A percentile compares a stretch with the other conserved stretches of the same genome.
Conservation (phyloP, 2,113 vertebrate genomes). For the Suncus etruscus region DNA sequence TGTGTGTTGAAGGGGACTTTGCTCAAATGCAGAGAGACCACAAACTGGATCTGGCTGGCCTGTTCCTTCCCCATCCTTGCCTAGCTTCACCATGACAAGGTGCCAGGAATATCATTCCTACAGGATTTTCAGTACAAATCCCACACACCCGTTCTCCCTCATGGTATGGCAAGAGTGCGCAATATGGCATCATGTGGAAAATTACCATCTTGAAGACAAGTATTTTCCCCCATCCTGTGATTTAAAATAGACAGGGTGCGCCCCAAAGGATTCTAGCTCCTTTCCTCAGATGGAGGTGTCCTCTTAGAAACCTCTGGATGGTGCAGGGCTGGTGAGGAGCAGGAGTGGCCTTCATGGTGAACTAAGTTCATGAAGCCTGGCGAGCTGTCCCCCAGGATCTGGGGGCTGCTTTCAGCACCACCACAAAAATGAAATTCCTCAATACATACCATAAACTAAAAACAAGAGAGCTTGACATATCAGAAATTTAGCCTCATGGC, state of each 20-base stretch:
- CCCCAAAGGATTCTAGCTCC: conserved; percentile 75
- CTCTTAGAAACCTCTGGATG: conserved; percentile 62
- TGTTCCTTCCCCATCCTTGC: conserved; percentile 82
- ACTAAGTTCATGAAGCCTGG: too few species aligned
- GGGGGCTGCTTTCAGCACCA: too few species aligned
- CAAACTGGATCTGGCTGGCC: conserved; percentile 85
- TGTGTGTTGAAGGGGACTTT: conserved; percentile 75
- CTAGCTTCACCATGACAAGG: conserved; percentile 84
- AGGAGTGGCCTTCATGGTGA: too few species aligned
- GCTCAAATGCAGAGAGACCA: conserved; percentile 81
- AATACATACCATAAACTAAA: too few species aligned
- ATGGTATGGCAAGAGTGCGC: conserved; percentile 85
- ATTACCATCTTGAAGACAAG: conserved; percentile 87
- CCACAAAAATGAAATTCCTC: too few species aligned
- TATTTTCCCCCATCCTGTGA: conserved; percentile 81
- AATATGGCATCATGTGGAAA: conserved; percentile 89
- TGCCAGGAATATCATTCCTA: conserved; percentile 87
- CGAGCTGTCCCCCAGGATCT: too few species aligned
- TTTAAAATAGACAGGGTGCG: conserved; percentile 87
- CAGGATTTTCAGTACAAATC: conserved; percentile 87
- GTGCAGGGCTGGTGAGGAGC: too few species aligned
- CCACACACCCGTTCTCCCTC: conserved; percentile 88
- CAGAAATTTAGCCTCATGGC: too few species aligned
- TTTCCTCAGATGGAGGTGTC: conserved; percentile 74
- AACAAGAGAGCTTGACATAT: too few species aligned